These are phyloP conservation scores for Chironomus striatipennis DNA, from an alignment of 1,140 invertebrate species.

Conservation along the genomic window DNA sequence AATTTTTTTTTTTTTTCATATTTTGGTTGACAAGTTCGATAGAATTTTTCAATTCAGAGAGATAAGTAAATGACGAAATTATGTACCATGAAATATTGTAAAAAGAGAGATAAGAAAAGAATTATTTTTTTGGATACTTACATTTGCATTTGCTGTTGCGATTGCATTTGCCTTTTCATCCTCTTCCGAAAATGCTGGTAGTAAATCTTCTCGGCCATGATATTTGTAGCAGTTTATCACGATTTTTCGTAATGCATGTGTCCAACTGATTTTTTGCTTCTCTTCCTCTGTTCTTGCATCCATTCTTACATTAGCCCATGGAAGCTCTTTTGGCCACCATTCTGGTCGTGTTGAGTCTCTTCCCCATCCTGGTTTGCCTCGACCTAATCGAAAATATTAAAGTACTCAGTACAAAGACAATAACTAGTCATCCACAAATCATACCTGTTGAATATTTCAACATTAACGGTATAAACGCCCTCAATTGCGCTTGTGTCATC, in stretches of 20 bases:
- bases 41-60: not conserved
- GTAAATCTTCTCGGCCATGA: constrained; percentile 89
- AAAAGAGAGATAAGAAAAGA: too few relatives aligned
- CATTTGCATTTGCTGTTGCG: constrained; percentile 41
- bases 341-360: constrained; percentile 87
- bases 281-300: constrained; percentile 92
- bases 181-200: constrained; percentile 89
- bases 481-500: constrained; percentile 95
- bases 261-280: constrained; percentile 99
- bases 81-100: too few relatives aligned
- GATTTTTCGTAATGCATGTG: constrained; percentile 92
- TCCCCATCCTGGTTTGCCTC: constrained; percentile 96
- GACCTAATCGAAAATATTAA: constrained; percentile 45
- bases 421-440: constrained; percentile 25
- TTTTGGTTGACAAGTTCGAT: constrained; percentile 27
- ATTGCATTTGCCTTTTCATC: constrained; percentile 62
- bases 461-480: constrained; percentile 97
- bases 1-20: constrained; percentile 35
- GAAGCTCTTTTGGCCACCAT: constrained; percentile 96
- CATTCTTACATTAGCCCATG: constrained; percentile 97
- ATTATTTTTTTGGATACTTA: constrained; percentile 30
- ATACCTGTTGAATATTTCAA: constrained; percentile 88
- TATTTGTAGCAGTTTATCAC: constrained; percentile 98
- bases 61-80: not conserved
- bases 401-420: constrained; percentile 23